phyloP scores from a whole-genome alignment of 2,113 vertebrate genomes.

The Leucoraja erinaceus region DNA sequence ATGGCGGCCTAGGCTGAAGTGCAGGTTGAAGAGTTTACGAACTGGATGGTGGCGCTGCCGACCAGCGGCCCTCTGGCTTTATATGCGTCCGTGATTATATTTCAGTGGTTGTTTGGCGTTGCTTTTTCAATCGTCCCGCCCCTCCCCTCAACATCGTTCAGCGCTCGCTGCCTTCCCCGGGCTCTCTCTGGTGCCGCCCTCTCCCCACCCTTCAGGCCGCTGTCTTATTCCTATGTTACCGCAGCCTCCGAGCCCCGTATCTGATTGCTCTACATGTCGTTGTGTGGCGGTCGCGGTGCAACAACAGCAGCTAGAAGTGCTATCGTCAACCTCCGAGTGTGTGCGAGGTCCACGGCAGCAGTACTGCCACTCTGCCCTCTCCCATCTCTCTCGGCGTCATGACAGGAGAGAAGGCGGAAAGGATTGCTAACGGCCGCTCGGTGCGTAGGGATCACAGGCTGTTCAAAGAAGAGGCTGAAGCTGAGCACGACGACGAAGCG shows the following conservation, averaged over 20 bases:
- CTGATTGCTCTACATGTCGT: slow-evolving; percentile 35
- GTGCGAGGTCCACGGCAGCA: slow-evolving; percentile 50
- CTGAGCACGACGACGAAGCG: slow-evolving; percentile 82
- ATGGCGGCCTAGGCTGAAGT: slow-evolving; percentile 11
- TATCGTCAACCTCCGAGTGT: slow-evolving; percentile 7
- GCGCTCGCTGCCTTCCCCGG: background rate
- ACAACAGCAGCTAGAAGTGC: slow-evolving; percentile 9
- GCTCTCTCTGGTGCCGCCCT: background rate
- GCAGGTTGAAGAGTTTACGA: background rate
- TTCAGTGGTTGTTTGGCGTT: background rate
- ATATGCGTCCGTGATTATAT: background rate
- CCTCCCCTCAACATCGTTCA: background rate
- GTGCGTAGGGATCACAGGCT: slow-evolving; percentile 81
- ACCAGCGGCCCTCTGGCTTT: background rate
- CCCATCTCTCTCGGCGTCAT: slow-evolving; percentile 53
- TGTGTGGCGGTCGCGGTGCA: slow-evolving; percentile 12
- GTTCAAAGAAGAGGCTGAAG: slow-evolving; percentile 76
- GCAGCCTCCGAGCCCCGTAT: slow-evolving; percentile 33
- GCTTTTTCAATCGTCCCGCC: background rate
- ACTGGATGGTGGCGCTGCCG: background rate
- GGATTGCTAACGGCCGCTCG: slow-evolving; percentile 56
- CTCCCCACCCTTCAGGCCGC: background rate
- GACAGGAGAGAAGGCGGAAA: slow-evolving; percentile 85
- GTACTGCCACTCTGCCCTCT: slow-evolving; percentile 50
- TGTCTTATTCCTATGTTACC: slow-evolving; percentile 34